Percentiles rank a stretch among this genome's conserved stretches.
Conservation (phyloP, 92 coral and sea anemone species). For the Siderastrea siderea region DNA sequence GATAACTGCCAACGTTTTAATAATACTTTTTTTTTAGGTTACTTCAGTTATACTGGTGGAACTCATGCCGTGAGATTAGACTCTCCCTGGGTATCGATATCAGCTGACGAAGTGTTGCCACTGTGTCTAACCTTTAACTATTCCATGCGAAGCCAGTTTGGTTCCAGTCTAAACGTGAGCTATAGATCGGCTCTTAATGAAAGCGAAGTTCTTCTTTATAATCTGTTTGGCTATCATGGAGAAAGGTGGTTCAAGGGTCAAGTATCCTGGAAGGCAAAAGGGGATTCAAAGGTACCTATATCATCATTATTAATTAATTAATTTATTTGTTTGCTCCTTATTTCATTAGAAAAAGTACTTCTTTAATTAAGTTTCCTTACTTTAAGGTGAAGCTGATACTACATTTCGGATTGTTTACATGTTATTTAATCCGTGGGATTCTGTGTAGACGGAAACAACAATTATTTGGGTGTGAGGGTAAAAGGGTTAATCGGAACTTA, state of each 20-base stretch:
- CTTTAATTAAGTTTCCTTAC: too few relatives aligned
- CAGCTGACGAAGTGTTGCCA: conserved; percentile 12
- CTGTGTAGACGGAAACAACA: too few relatives aligned
- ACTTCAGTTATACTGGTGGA: conserved; percentile 34
- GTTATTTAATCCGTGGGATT: too few relatives aligned
- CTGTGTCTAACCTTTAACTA: conserved; percentile 71
- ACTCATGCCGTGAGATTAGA: conserved; percentile 10
- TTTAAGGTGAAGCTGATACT: too few relatives aligned
- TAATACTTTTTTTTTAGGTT: conserved; percentile 5
- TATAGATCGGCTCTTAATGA: conserved; percentile 2
- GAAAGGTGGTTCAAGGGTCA: conserved; percentile 62
- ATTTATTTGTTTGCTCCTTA: too few relatives aligned
- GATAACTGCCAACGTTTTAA: background rate
- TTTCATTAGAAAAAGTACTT: too few relatives aligned
- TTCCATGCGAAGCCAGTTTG: conserved; percentile 35
- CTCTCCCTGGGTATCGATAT: conserved; percentile 6
- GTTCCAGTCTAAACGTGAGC: conserved; percentile 43
- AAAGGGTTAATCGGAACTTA: too few relatives aligned
- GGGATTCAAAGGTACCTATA: conserved; percentile 52
- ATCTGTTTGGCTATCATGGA: conserved; percentile 78
- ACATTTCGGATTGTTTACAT: too few relatives aligned
- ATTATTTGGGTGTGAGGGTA: too few relatives aligned
- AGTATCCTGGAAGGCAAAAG: conserved; percentile 55
- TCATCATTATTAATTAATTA: background rate
- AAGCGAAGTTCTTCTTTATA: conserved; percentile 37